Base-by-base conservation (phyloP, 2,113 vertebrate species). In the Melanotaenia duboulayi region DNA sequence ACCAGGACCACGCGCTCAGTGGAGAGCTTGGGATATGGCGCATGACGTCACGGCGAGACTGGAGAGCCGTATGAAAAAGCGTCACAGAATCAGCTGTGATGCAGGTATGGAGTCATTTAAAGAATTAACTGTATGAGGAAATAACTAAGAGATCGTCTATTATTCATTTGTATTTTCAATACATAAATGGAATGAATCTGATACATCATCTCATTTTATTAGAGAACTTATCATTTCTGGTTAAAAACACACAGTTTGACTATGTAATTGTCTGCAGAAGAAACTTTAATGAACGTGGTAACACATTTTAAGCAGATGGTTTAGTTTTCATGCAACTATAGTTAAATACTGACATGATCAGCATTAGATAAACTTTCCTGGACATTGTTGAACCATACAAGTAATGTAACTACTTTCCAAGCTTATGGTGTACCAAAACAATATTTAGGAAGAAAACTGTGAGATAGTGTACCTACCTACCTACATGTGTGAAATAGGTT, bases 21-120 rank as follows among this genome's bases (percentile, higher is more conserved):
- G 75, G 72, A 59, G 83, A 81, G 83, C 77, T 83, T 71, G 63
- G 90, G 84, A 81, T 81, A 81, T 74, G 58, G 67, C 71, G 69
- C 25, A 82, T 94, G 94, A 94, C 93, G 94, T 94, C 92, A 93
- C 77, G 54, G 44, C 9, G 20, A 71, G 64, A 46, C 65, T 50
- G 77, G 71, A 66, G 80, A 81, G 62, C 52, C 55, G 50, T 17
- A 58, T 22, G 16, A 25, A 39, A 79, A n/a, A 42, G 14, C 46
- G 46, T 19, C 16, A 48, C 28, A 5, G 40, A 24, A 25, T 28
- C 44, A 48, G 42, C 12, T 59, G 57, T 39, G 57, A 42, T 39
- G 42, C 42, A 35, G 32, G 32, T 35, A 9, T 35, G 32, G n/a
- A n/a, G n/a, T n/a, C n/a, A n/a, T 9, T 35, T 3, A 7, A 35